Evolutionary conservation across 2,888 invertebrate genomes (phyloP).

Genomic region (Oligia strigilis): DNA sequence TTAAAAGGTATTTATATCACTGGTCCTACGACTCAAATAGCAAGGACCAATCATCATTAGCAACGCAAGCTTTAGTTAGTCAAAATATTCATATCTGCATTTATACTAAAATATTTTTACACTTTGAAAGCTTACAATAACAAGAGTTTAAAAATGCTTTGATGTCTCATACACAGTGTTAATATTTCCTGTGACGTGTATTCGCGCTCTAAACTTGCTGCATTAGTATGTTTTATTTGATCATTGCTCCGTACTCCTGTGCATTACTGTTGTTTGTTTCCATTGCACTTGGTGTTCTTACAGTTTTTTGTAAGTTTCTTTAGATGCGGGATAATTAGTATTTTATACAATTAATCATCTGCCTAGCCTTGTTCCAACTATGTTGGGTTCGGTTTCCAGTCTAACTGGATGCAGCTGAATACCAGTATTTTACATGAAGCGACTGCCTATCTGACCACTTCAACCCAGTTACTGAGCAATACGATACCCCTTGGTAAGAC

Average conservation of each 20-base stretch:
- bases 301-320: not conserved
- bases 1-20: not conserved
- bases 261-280: conserved; percentile 31
- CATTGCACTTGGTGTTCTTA: conserved; percentile 12
- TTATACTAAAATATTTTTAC: not conserved
- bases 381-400: no score
- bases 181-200: conserved; percentile 18
- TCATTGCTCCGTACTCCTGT: conserved; percentile 31
- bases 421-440: no score
- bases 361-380: no score
- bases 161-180: conserved; percentile 10
- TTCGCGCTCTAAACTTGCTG: conserved; percentile 15
- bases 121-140: conserved; percentile 11
- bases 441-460: no score
- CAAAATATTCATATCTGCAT: not conserved
- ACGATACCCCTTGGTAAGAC: no score
- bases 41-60: not conserved
- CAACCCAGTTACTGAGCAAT: no score
- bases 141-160: conserved; percentile 4
- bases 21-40: not conserved
- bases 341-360: not conserved
- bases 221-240: conserved; percentile 58
- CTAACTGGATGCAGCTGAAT: no score
- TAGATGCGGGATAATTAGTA: not conserved
- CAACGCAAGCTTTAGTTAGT: not conserved